These are phyloP conservation scores for Catocala nupta DNA, from an alignment of 2,888 invertebrate genomes.

Conservation along the genomic window DNA sequence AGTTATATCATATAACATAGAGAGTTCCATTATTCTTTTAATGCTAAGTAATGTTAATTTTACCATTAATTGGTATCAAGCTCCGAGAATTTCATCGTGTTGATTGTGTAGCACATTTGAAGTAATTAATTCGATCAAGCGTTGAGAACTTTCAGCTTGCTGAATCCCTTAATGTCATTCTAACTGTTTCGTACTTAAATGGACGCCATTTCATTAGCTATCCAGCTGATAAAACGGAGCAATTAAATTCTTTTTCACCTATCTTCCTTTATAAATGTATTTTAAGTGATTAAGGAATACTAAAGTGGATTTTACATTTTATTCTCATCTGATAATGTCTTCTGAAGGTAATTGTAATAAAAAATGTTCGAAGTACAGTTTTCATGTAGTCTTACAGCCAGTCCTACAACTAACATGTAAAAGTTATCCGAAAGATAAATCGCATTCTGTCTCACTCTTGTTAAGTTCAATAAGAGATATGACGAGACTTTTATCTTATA, in stretches of 20 bases:
- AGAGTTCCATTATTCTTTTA: background rate
- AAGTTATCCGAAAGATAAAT: no score
- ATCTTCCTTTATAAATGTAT: slow-evolving; percentile 11
- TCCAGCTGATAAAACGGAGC: slow-evolving; percentile 27
- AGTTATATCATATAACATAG: background rate
- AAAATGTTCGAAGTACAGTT: no score
- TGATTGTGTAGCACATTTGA: slow-evolving; percentile 32
- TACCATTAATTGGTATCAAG: slow-evolving; percentile 17
- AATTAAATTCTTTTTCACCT: slow-evolving; percentile 21
- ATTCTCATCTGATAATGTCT: background rate
- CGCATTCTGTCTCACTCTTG: no score
- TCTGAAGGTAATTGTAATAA: no score
- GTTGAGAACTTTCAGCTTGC: slow-evolving; percentile 32
- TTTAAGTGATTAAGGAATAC: slow-evolving; percentile 5
- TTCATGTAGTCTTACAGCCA: no score
- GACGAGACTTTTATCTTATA: no score
- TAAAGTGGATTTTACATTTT: background rate
- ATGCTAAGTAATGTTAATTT: background rate
- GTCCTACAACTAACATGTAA: no score
- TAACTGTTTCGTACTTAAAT: slow-evolving; percentile 35
- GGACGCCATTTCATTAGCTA: slow-evolving; percentile 36
- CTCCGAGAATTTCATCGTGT: slow-evolving; percentile 28
- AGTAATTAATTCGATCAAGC: slow-evolving; percentile 41
- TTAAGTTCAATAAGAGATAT: no score
- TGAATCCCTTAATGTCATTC: slow-evolving; percentile 41